Percentiles rank a stretch among this genome's conserved stretches.
Evolutionary conservation across 2,888 invertebrate species (phyloP).

Genomic region (Kuschelorhynchus macadamiae): DNA sequence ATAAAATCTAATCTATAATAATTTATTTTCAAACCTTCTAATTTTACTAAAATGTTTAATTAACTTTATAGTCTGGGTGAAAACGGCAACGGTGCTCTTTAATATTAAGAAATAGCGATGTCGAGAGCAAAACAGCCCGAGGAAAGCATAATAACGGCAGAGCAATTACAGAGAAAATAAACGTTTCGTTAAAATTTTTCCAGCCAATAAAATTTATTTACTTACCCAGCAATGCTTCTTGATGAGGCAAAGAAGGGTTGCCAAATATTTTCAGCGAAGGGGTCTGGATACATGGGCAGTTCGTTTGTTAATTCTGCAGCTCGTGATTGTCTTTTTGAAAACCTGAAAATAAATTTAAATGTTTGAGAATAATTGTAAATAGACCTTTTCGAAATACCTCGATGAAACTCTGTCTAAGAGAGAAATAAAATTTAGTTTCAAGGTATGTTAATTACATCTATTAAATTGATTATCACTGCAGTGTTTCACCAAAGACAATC

Average conservation of each 20-base stretch:
- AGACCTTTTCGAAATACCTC: too few species aligned
- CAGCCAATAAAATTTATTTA: constrained; percentile 47
- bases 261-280: constrained; percentile 87
- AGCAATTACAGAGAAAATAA: constrained; percentile 37
- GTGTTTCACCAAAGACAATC: too few species aligned
- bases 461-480: too few species aligned
- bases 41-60: too few species aligned
- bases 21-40: too few species aligned
- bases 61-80: too few species aligned
- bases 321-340: constrained; percentile 89
- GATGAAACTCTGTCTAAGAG: too few species aligned
- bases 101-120: constrained; percentile 19
- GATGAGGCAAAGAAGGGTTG: constrained; percentile 73
- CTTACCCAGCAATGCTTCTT: constrained; percentile 73
- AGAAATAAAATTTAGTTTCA: too few species aligned
- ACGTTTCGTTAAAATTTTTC: constrained; percentile 36
- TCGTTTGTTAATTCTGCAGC: constrained; percentile 91
- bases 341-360: constrained; percentile 64
- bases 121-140: constrained; percentile 16
- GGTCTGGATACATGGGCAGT: constrained; percentile 86
- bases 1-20: too few species aligned
- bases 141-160: constrained; percentile 21
- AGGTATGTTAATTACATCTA: too few species aligned
- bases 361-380: too few species aligned
- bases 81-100: not conserved